Evolutionary conservation across 2,888 invertebrate genomes (phyloP), one percentile per base, ranked within the genome.

Genomic region (Napeogenes inachia): DNA sequence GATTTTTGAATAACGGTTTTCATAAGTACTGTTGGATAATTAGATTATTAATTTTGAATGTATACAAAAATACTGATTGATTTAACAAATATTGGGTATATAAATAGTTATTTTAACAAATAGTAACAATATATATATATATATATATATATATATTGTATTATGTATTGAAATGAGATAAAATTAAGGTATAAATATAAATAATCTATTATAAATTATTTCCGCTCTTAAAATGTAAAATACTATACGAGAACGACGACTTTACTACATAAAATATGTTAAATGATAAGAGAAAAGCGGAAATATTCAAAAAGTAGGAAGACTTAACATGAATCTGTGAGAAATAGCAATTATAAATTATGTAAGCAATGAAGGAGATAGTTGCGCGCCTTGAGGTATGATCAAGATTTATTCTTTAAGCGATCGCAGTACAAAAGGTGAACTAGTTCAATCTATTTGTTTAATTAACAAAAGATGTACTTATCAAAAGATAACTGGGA

Each of bases 271-370:
- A 21, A 50, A 30, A 47, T 13, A 47, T 38, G n/a, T 47, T 6
- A 3, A 50, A 50, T 10, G 30, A 10, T 30, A 45, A 46, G 64
- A 59, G 62, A 65, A 61, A 65, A 73, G 71, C 82, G 83, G 86
- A 85, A 84, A 77, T 76, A 70, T 77, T 73, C 77, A 74, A 79
- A 79, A 82, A 77, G 71, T 75, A 85, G 85, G 85, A 88, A 87
- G 86, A 82, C 77, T 74, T 65, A 65, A 78, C 78, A 80, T 79
- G 78, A 78, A 79, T 74, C 77, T 82, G 79, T 87, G 84, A 80
- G 85, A 84, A 85, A 82, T 82, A 77, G 79, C 79, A 82, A 85
- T 87, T 87, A 84, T 76, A 74, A 74, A 82, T 87, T 84, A 87
- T 81, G 76, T 85, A 88, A 86, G 73, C 69, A 78, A 78, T 81